Percentiles rank a stretch among this genome's conserved stretches.
Evolutionary conservation across 1,140 invertebrate genomes (phyloP).

Genomic region (Diorhabda sublineata): DNA sequence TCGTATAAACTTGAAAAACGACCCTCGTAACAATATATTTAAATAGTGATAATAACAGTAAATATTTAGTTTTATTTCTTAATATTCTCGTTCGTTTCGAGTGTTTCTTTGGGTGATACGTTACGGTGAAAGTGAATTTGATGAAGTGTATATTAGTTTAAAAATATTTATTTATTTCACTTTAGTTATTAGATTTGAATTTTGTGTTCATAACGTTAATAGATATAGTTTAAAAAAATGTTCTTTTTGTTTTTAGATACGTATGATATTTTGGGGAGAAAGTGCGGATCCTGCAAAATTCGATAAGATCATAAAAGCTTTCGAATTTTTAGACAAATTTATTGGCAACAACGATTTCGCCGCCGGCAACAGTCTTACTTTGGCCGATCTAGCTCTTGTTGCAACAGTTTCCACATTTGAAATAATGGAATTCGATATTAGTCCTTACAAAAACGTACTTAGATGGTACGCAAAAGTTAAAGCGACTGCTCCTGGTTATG

Average conservation of each 20-base stretch:
- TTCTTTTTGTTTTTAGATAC: constrained; percentile 58
- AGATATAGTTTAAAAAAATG: neutral
- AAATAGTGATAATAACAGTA: no score
- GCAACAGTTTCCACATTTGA: constrained; percentile 63
- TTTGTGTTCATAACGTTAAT: no score
- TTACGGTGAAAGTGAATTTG: no score
- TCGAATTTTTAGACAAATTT: constrained; percentile 64
- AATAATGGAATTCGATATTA: constrained; percentile 61
- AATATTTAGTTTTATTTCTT: no score
- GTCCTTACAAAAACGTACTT: constrained; percentile 63
- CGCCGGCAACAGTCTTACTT: constrained; percentile 64
- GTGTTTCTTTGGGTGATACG: no score
- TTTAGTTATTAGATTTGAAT: no score
- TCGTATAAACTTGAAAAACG: no score
- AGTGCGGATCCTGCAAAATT: constrained; percentile 61
- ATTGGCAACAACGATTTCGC: constrained; percentile 61
- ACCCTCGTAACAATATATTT: no score
- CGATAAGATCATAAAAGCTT: constrained; percentile 58
- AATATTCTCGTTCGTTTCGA: no score
- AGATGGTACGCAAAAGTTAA: constrained; percentile 67
- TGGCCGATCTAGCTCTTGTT: constrained; percentile 66
- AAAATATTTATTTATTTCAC: neutral
- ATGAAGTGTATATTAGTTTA: neutral
- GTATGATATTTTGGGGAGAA: constrained; percentile 61
- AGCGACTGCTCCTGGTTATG: constrained; percentile 64